These are phyloP conservation scores for Drosophila lacertosa DNA, from an alignment of 1,140 invertebrate genomes.

Conservation along the genomic window DNA sequence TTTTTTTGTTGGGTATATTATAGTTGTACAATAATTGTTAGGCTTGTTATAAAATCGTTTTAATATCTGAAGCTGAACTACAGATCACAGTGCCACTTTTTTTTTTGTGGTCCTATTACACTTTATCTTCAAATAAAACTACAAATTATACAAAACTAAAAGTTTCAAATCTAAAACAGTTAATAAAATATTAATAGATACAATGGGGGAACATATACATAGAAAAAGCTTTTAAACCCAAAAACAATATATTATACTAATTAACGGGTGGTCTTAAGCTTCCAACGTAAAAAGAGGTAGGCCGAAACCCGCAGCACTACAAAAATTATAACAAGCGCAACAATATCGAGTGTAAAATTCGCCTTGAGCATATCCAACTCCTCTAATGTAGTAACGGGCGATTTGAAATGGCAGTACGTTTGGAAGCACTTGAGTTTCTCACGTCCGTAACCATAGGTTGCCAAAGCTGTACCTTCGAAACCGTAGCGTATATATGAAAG, in stretches of 20 bases:
- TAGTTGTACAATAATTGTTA: conserved; percentile 10
- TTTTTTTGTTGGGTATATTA: conserved; percentile 3
- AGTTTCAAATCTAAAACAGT: conserved; percentile 9
- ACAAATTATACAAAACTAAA: conserved; percentile 14
- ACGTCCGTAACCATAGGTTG: conserved; percentile 94
- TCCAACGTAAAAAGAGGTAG: conserved; percentile 96
- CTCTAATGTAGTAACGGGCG: conserved; percentile 94
- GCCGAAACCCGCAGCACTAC: conserved; percentile 93
- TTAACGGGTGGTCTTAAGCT: conserved; percentile 90
- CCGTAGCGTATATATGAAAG: conserved; percentile 97
- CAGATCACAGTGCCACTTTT: conserved; percentile 23
- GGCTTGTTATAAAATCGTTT: conserved; percentile 6
- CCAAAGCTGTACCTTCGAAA: conserved; percentile 97
- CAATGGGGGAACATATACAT: conserved; percentile 29
- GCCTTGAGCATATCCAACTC: conserved; percentile 93
- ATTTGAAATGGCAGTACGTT: conserved; percentile 95
- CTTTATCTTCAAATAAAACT: conserved; percentile 23
- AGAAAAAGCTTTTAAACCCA: conserved; percentile 71
- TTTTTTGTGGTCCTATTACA: conserved; percentile 21
- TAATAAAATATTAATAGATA: conserved; percentile 23
- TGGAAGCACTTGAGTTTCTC: conserved; percentile 91
- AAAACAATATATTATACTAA: conserved; percentile 31
- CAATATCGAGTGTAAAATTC: conserved; percentile 90
- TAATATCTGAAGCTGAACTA: conserved; percentile 17
- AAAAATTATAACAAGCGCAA: conserved; percentile 94